phyloP scores from a whole-genome alignment of 2,113 vertebrate species.

The Dendropsophus ebraccatus region DNA sequence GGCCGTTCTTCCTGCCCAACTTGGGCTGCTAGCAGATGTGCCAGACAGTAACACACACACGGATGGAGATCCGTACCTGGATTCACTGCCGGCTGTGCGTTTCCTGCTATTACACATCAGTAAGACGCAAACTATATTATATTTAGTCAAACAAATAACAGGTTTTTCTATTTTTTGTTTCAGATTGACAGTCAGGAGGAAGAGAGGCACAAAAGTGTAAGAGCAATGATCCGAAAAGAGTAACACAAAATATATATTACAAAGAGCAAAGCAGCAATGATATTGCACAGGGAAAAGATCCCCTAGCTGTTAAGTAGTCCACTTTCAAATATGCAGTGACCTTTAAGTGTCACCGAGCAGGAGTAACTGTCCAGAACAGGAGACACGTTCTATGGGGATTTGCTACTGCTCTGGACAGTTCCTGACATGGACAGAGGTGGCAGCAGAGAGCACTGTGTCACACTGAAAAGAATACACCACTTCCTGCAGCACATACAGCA shows the following conservation, averaged over 20 bases:
- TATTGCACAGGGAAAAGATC: no score
- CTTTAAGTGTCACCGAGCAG: no score
- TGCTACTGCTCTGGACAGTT: no score
- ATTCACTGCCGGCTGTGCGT: neutral
- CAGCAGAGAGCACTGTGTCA: no score
- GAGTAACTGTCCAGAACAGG: no score
- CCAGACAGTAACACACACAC: constrained; percentile 51
- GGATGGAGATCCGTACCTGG: constrained; percentile 24
- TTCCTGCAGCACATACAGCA: no score
- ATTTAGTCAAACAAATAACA: neutral
- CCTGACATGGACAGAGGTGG: no score
- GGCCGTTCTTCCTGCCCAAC: constrained; percentile 53
- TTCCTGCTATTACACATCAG: neutral
- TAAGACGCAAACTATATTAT: neutral
- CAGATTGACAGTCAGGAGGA: neutral
- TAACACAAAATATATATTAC: neutral
- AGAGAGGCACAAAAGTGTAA: neutral
- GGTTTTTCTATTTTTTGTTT: neutral
- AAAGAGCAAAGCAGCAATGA: no score
- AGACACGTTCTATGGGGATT: no score
- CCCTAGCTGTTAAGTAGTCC: no score
- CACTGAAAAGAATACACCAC: no score
- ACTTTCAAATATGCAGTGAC: no score
- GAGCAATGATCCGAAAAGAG: neutral
- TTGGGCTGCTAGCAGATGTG: constrained; percentile 49